Evolutionary conservation across 2,797 vertebrate genomes (phyloP), one percentile per base, ranked within the genome.

Genomic region (Kryptolebias ocellatus): DNA sequence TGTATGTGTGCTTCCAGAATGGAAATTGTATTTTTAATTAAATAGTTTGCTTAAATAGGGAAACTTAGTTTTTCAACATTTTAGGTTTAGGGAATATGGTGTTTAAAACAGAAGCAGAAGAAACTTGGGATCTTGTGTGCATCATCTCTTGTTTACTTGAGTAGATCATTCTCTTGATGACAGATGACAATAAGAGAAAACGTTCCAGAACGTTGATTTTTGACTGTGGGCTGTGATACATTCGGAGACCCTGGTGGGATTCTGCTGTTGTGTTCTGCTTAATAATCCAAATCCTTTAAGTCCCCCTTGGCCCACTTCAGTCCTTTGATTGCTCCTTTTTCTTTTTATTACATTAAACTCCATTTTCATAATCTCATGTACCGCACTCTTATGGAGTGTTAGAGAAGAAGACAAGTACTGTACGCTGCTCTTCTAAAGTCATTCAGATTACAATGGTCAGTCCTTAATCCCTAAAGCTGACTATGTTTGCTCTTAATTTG

Each of bases 251-350:
- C 88, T 79, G 54, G 53, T 83, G 90, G 86, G 88, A 91, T 70
- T 89, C 76, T 57, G 60, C 72, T 88, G 87, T 87, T 93, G 87
- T 91, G 87, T 92, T 90, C 85, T 84, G 91, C 79, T 91, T 91
- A 91, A 92, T 93, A 92, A 92, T 92, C 88, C 87, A 92, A 92
- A 92, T 91, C 91, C 89, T 89, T 82, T 84, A 90, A 87, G 44
- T 91, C 89, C 79, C 89, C 80, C 76, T 79, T 81, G 83, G 87
- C 89, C 90, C 85, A 87, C 85, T 90, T 87, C 83, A 89, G 76
- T 83, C 77, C 75, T 89, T 87, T 88, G 83, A 91, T 90, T 91
- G 83, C 87, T 89, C 85, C 87, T 92, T 90, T 92, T 87, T 90
- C 83, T 89, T 87, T 89, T 89, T 89, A 86, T 87, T 83, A 77